phyloP scores from a whole-genome alignment of 2,797 vertebrate species.

The Hemibagrus guttatus region DNA sequence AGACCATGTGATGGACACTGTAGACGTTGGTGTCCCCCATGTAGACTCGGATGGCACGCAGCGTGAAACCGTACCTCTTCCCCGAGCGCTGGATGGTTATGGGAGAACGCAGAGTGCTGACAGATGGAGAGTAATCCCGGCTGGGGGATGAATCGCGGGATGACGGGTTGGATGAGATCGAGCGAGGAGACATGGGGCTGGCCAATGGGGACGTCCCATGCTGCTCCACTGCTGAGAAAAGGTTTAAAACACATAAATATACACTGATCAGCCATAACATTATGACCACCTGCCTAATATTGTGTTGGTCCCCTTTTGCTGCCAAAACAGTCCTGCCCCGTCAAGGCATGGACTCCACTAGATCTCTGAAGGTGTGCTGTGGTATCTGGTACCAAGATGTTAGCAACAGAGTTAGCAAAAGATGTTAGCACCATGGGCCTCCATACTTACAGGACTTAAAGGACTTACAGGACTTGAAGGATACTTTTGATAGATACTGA shows the following conservation, averaged over 20 bases:
- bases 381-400: too few relatives aligned
- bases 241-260: background rate
- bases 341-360: too few relatives aligned
- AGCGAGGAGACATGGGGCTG: slow-evolving; percentile 91
- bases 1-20: slow-evolving; percentile 91
- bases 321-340: too few relatives aligned
- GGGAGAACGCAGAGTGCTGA: slow-evolving; percentile 82
- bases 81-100: slow-evolving; percentile 90
- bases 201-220: slow-evolving; percentile 85
- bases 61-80: slow-evolving; percentile 90
- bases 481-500: too few relatives aligned
- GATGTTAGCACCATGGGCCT: too few relatives aligned
- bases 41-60: slow-evolving; percentile 89
- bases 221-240: slow-evolving; percentile 79
- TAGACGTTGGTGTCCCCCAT: slow-evolving; percentile 92
- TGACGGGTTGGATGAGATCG: slow-evolving; percentile 86
- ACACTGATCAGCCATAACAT: background rate
- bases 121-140: slow-evolving; percentile 84
- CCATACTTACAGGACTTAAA: too few relatives aligned
- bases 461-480: too few relatives aligned
- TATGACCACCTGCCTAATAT: too few relatives aligned
- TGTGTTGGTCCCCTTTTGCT: too few relatives aligned
- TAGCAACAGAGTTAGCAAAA: too few relatives aligned
- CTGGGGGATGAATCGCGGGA: slow-evolving; percentile 90
- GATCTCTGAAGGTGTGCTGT: too few relatives aligned